Percentiles rank a stretch among this genome's conserved stretches.
Conservation (phyloP, 35 echinoderm and acorn worm species). For the Heliocidaris tuberculata region DNA sequence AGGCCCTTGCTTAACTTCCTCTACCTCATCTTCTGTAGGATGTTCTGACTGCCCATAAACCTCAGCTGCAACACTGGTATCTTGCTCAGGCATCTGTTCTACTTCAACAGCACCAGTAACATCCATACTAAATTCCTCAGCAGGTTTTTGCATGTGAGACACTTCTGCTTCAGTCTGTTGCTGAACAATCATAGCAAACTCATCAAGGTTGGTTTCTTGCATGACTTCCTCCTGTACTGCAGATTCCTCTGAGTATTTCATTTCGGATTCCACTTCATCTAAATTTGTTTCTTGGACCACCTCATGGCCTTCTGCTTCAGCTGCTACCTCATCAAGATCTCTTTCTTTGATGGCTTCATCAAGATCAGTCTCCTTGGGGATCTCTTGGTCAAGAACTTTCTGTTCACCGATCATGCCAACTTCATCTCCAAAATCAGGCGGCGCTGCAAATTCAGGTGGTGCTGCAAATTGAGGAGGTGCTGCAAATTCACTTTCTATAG, state of each 20-base stretch:
- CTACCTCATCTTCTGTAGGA: no score
- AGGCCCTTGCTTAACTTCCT: no score
- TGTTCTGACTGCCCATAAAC: background rate
- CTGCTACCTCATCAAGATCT: constrained; percentile 22
- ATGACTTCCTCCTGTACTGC: background rate
- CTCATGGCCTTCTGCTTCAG: background rate
- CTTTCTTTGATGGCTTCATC: background rate
- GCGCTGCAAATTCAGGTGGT: background rate
- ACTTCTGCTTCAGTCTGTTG: background rate
- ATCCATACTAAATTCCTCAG: background rate
- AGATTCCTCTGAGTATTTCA: background rate
- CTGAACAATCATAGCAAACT: background rate
- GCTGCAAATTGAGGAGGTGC: constrained; percentile 29
- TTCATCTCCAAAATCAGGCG: constrained; percentile 29
- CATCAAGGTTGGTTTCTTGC: constrained; percentile 43
- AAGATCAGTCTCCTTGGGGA: constrained; percentile 16
- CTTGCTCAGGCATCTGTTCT: background rate
- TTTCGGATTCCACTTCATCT: constrained; percentile 28
- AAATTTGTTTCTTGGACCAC: constrained; percentile 26
- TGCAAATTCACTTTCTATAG: background rate
- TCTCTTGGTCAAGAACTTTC: background rate
- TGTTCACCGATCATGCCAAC: background rate
- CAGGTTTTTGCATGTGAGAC: background rate
- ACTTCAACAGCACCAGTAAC: constrained; percentile 13
- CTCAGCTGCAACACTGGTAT: background rate